phyloP scores from a whole-genome alignment of 2,888 invertebrate genomes.

The Gisinianus flammeolus region DNA sequence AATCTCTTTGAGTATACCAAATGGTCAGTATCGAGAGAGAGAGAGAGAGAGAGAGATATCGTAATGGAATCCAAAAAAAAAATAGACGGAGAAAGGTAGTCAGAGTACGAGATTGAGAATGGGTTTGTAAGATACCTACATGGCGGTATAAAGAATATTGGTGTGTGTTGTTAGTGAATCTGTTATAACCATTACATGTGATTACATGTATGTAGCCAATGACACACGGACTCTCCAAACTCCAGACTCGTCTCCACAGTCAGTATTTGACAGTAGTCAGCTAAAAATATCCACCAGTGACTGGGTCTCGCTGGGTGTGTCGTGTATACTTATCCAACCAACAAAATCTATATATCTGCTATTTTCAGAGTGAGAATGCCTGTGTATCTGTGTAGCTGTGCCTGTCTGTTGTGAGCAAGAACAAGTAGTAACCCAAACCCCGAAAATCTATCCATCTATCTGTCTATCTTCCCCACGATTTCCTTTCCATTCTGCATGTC shows the following conservation, averaged over 20 bases:
- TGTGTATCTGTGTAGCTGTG: background rate
- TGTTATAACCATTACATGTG: too few relatives aligned
- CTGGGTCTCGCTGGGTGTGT: background rate
- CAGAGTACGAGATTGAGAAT: background rate
- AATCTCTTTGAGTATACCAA: too few relatives aligned
- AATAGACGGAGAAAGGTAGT: background rate
- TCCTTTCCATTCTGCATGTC: conserved; percentile 4
- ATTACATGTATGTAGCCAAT: too few relatives aligned
- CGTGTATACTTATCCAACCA: background rate
- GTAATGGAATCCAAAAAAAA: background rate
- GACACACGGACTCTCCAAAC: too few relatives aligned
- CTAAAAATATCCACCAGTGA: background rate
- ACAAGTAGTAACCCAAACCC: too few relatives aligned
- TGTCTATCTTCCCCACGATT: conserved; percentile 27
- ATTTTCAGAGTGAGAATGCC: background rate
- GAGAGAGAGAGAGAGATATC: background rate
- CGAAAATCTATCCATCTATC: conserved; percentile 1
- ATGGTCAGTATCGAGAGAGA: too few relatives aligned
- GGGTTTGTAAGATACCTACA: background rate
- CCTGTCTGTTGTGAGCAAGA: background rate
- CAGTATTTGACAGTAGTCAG: background rate
- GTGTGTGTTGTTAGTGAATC: too few relatives aligned
- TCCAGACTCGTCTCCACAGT: background rate
- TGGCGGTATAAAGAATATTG: too few relatives aligned
- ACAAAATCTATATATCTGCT: background rate